These are phyloP conservation scores for Sebastiscus tertius DNA, from an alignment of 2,797 vertebrate species.

Conservation along the genomic window DNA sequence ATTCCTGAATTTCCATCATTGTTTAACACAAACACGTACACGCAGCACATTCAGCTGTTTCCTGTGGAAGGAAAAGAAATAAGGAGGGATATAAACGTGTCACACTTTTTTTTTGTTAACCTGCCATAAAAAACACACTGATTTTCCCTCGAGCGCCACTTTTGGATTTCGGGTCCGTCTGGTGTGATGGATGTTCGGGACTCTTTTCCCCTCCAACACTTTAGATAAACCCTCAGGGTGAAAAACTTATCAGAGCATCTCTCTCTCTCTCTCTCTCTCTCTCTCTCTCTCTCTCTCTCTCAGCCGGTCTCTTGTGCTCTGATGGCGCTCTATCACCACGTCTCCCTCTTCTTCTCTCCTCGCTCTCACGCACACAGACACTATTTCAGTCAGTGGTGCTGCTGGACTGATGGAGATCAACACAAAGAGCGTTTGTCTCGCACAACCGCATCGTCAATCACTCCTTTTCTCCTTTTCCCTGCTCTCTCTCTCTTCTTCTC, in stretches of 20 bases:
- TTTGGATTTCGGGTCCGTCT: not conserved
- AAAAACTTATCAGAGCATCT: slow-evolving; percentile 44
- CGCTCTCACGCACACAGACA: slow-evolving; percentile 61
- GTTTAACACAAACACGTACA: slow-evolving; percentile 29
- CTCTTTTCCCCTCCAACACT: not conserved
- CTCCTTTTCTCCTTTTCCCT: slow-evolving; percentile 40
- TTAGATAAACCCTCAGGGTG: slow-evolving; percentile 20
- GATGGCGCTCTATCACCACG: slow-evolving; percentile 44
- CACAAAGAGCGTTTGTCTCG: slow-evolving; percentile 76
- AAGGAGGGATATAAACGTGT: slow-evolving; percentile 16
- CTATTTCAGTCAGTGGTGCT: slow-evolving; percentile 54
- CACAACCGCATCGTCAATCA: slow-evolving; percentile 60
- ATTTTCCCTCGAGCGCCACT: not conserved
- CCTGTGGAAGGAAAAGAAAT: slow-evolving; percentile 3
- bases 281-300: slow-evolving; percentile 25
- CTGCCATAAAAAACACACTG: not conserved
- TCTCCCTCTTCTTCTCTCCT: slow-evolving; percentile 52
- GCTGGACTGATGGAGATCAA: slow-evolving; percentile 50
- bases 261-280: not conserved
- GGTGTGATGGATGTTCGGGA: slow-evolving; percentile 1
- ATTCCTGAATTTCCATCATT: slow-evolving; percentile 71
- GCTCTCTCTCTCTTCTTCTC: slow-evolving; percentile 10
- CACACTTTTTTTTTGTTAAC: slow-evolving; percentile 11
- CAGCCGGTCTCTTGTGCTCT: slow-evolving; percentile 37
- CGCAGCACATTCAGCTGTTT: slow-evolving; percentile 10